Conservation (phyloP, 1,140 invertebrate species). For the Olivierus martensii region DNA sequence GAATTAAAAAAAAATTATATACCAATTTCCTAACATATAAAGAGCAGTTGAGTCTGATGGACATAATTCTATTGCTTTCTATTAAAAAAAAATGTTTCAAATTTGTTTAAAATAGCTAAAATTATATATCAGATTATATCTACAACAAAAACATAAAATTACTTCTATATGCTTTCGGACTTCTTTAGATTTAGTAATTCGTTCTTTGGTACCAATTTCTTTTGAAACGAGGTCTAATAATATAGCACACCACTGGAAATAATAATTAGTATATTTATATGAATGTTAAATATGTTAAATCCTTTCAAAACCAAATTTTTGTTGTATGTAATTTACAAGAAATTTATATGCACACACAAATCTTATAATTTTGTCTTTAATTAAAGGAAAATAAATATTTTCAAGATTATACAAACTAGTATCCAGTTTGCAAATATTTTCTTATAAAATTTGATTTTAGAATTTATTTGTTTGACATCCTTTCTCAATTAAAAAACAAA, state of each 20-base stretch:
- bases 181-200: slow-evolving; percentile 49
- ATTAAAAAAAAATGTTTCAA: background rate
- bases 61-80: background rate
- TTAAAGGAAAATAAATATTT: too few species aligned
- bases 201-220: slow-evolving; percentile 51
- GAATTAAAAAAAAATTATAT: background rate
- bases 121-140: too few species aligned
- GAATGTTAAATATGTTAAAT: too few species aligned
- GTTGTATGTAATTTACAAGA: too few species aligned
- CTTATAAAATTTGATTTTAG: too few species aligned
- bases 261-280: slow-evolving; percentile 2
- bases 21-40: background rate
- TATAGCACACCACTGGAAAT: slow-evolving; percentile 55
- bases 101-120: background rate
- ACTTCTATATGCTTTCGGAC: slow-evolving; percentile 63
- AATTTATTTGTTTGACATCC: too few species aligned
- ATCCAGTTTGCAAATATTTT: too few species aligned
- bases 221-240: slow-evolving; percentile 45
- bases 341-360: too few species aligned
- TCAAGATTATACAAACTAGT: too few species aligned
- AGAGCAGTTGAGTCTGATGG: background rate
- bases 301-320: too few species aligned
- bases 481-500: too few species aligned
- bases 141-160: slow-evolving; percentile 16
- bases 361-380: too few species aligned